These are phyloP conservation scores for Ephialtes manifestator DNA, from an alignment of 2,888 invertebrate genomes.

Conservation along the genomic window DNA sequence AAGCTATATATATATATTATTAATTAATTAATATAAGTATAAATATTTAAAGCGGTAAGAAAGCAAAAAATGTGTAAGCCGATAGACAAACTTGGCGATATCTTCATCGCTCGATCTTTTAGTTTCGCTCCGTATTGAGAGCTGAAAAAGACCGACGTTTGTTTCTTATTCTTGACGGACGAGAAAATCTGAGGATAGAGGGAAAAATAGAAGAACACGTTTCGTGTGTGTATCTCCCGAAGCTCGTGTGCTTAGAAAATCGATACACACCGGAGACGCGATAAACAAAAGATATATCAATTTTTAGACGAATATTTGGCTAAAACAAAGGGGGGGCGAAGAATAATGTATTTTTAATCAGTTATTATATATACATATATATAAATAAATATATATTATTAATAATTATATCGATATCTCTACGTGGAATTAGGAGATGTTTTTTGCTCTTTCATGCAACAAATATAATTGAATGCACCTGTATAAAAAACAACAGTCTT, in stretches of 20 bases:
- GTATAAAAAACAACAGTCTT: conserved; percentile 62
- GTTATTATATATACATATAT: conserved; percentile 79
- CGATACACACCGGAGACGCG: conserved; percentile 20
- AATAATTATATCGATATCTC: conserved; percentile 79
- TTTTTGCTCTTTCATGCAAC: conserved; percentile 83
- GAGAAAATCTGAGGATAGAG: conserved; percentile 33
- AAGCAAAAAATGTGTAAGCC: conserved; percentile 65
- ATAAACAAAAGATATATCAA: conserved; percentile 72
- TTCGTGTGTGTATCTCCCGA: conserved; percentile 4
- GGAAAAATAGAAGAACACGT: conserved; percentile 23
- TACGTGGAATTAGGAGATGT: conserved; percentile 81
- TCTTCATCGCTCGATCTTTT: conserved; percentile 58
- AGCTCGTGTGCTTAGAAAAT: conserved; percentile 38
- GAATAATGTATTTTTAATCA: conserved; percentile 82
- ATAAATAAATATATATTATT: conserved; percentile 74
- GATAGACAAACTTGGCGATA: conserved; percentile 60
- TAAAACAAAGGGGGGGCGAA: conserved; percentile 71
- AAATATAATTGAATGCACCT: conserved; percentile 84
- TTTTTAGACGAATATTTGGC: conserved; percentile 80
- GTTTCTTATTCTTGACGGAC: conserved; percentile 19
- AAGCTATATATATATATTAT: conserved; percentile 69
- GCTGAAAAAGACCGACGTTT: not conserved
- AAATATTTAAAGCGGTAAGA: conserved; percentile 79
- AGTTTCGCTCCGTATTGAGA: conserved; percentile 21
- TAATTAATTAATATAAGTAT: conserved; percentile 81